phyloP scores from a whole-genome alignment of 2,888 invertebrate genomes.

The Lathronympha strigana region DNA sequence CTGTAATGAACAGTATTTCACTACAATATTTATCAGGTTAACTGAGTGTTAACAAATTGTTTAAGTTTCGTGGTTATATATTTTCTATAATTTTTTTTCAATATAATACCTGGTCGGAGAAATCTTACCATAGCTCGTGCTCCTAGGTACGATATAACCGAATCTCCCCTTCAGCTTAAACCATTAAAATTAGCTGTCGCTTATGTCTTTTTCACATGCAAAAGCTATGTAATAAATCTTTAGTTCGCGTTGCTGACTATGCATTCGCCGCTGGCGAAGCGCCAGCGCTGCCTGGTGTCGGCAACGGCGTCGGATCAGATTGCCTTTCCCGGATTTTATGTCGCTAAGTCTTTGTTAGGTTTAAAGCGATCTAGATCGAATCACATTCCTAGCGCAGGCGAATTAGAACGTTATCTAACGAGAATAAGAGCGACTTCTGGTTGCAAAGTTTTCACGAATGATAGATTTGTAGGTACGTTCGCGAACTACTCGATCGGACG shows the following conservation, averaged over 20 bases:
- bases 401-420: neutral
- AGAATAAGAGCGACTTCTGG: neutral
- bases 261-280: conserved; percentile 23
- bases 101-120: too few species aligned
- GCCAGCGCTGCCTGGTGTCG: conserved; percentile 25
- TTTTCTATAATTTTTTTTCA: too few species aligned
- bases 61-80: too few species aligned
- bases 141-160: too few species aligned
- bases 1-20: too few species aligned
- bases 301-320: conserved; percentile 26
- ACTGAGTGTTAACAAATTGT: too few species aligned
- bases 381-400: neutral
- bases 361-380: neutral
- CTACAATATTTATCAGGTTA: too few species aligned
- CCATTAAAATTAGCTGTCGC: neutral
- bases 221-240: conserved; percentile 3
- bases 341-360: conserved; percentile 11
- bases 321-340: conserved; percentile 29
- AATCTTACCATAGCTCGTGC: too few species aligned
- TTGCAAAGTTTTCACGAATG: neutral
- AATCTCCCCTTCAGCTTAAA: too few species aligned
- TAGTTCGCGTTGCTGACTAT: conserved; percentile 9
- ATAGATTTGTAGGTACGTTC: neutral
- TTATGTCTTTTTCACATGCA: neutral
- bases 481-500: too few species aligned